Evolutionary conservation across 2,113 vertebrate species (phyloP).

Genomic region (Brevimyrus niger): DNA sequence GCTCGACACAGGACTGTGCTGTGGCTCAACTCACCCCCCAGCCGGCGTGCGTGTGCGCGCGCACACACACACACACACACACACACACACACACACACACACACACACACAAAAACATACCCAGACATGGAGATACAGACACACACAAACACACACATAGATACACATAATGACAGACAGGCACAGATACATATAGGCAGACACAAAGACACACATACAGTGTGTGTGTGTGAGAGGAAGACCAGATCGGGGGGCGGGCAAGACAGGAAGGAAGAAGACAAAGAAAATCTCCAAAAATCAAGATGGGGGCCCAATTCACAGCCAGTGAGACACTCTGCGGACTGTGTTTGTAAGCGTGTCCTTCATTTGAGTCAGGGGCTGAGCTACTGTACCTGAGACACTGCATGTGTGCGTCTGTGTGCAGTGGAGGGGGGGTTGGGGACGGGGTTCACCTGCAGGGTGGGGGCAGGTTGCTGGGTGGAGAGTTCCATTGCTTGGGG

Average conservation of each 20-base stretch:
- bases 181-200: conserved; percentile 28
- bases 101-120: conserved; percentile 20
- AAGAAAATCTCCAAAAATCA: conserved; percentile 8
- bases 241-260: not conserved
- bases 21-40: conserved; percentile 48
- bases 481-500: conserved; percentile 92
- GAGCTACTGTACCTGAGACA: not conserved
- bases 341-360: not conserved
- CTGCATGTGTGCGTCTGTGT: conserved; percentile 23
- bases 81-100: not conserved
- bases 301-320: not conserved
- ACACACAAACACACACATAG: conserved; percentile 33
- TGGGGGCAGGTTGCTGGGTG: conserved; percentile 58
- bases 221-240: conserved; percentile 22
- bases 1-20: conserved; percentile 70
- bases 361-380: not conserved
- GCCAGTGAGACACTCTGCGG: not conserved
- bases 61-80: conserved; percentile 29
- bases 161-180: not conserved
- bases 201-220: not conserved
- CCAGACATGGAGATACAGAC: conserved; percentile 22
- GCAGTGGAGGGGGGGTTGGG: not conserved
- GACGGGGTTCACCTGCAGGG: conserved; percentile 2
- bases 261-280: not conserved
- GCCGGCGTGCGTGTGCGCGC: conserved; percentile 33